Evolutionary conservation across 2,797 vertebrate species (phyloP), one percentile per base, ranked within the genome.

Genomic region (Dallia pectoralis): DNA sequence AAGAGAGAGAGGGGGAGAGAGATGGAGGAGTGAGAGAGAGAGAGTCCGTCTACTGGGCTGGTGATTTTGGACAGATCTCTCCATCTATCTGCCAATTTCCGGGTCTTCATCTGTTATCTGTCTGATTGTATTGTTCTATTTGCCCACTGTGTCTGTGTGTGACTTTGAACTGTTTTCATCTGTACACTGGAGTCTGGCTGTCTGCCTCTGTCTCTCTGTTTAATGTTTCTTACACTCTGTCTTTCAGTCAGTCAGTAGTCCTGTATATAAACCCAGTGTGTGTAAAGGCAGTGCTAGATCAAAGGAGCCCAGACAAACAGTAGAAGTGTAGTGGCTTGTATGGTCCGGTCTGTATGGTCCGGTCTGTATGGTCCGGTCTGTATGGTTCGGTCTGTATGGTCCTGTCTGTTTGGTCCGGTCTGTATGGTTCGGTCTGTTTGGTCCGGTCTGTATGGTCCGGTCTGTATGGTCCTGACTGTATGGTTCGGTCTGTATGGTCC

Each of bases 261-360:
- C 78, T 79, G 30, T 74, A 53, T 56, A 69, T 77, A n/a, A 64
- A 66, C 63, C 61, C 27, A 59, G 40, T 16, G 3, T 30, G 56
- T 32, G 8, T 70, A 77, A 87, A 84, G 80, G 75, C 66, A 78
- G 77, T 51, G 75, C 49, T 76, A 81, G 83, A 91, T 88, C 83
- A 88, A 82, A 89, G 85, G 76, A 77, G 79, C 70, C 73, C 77
- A 82, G 76, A 76, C 69, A 86, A 82, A 86, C 83, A 84, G 77
- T 79, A 85, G 85, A 83, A 87, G 77, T 87, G 80, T 19, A 47
- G 71, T 16, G 29, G 47, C n/a, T 40, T 86, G 81, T 49, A 81
- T 84, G 69, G 78, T n/a, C n/a, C n/a, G n/a, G n/a, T n/a, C n/a
- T n/a, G n/a, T n/a, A n/a, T n/a, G n/a, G n/a, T n/a, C n/a, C n/a